phyloP scores from a whole-genome alignment of 1,140 invertebrate species.

The Popillia japonica region DNA sequence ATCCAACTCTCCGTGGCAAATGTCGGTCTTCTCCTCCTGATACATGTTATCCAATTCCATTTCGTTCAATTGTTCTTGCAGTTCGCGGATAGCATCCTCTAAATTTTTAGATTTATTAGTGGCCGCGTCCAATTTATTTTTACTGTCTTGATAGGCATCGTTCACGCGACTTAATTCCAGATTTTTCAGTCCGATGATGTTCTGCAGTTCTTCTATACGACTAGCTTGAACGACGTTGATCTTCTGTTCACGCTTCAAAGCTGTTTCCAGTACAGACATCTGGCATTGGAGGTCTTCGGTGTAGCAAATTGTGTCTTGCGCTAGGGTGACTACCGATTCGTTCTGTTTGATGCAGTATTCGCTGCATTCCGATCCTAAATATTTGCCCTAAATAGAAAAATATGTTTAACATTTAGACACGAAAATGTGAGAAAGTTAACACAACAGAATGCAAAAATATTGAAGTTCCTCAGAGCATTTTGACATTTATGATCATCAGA shows the following conservation, averaged over 20 bases:
- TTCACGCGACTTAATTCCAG: not conserved
- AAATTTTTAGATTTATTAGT: not conserved
- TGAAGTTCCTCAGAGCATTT: too few relatives aligned
- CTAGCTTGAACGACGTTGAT: constrained; percentile 21
- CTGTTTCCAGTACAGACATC: not conserved
- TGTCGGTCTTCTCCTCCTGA: constrained; percentile 22
- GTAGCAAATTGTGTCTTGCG: constrained; percentile 10
- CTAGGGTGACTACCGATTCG: constrained; percentile 17
- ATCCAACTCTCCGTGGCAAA: constrained; percentile 34
- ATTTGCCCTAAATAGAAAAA: not conserved
- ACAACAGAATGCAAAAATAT: too few relatives aligned
- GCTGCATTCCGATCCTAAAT: constrained; percentile 3
- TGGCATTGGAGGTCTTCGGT: constrained; percentile 25
- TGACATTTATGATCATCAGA: too few relatives aligned
- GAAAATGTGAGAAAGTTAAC: too few relatives aligned
- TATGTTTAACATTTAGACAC: not conserved
- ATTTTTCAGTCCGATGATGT: constrained; percentile 31
- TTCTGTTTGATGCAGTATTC: constrained; percentile 29
- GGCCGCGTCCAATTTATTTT: not conserved
- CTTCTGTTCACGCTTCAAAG: constrained; percentile 32
- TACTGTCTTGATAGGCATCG: constrained; percentile 11
- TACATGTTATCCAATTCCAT: not conserved
- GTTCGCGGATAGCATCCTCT: constrained; percentile 9
- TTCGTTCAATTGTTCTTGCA: constrained; percentile 18
- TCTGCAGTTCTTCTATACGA: constrained; percentile 38